phyloP scores from a whole-genome alignment of 2,113 vertebrate genomes.

The Merops nubicus region DNA sequence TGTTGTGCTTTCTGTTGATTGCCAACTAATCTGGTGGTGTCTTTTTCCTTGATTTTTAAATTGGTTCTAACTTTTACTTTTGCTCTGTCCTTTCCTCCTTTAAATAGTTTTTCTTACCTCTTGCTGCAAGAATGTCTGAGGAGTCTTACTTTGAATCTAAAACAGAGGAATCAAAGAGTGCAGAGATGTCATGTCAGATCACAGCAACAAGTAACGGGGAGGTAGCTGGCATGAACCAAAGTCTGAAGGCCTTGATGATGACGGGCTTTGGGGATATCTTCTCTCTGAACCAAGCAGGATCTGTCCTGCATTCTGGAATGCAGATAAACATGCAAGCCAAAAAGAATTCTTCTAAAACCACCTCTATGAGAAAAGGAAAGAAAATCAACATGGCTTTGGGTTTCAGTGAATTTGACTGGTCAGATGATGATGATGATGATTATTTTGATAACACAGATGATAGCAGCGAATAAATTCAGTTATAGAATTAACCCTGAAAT shows the following conservation, averaged over 20 bases:
- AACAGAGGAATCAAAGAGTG: constrained; percentile 92
- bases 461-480: constrained; percentile 79
- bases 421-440: constrained; percentile 82
- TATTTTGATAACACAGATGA: constrained; percentile 76
- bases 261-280: constrained; percentile 91
- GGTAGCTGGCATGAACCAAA: constrained; percentile 84
- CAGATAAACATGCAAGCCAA: constrained; percentile 93
- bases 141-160: constrained; percentile 94
- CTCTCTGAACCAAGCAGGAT: constrained; percentile 86
- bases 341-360: constrained; percentile 91
- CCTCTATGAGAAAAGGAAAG: constrained; percentile 89
- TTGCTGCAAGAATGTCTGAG: constrained; percentile 90
- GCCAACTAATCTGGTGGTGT: constrained; percentile 78
- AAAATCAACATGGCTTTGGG: constrained; percentile 91
- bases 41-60: constrained; percentile 76
- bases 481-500: constrained; percentile 52
- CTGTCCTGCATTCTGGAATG: constrained; percentile 88
- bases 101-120: constrained; percentile 88
- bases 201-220: constrained; percentile 88
- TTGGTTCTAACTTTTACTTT: constrained; percentile 83
- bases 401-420: constrained; percentile 87
- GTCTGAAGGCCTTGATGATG: constrained; percentile 89
- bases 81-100: constrained; percentile 81
- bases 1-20: constrained; percentile 69
- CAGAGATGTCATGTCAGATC: constrained; percentile 93